A percentile compares a stretch with the other conserved stretches of the same genome.
Conservation (phyloP, 2,113 vertebrate genomes). For the Columba janthina region DNA sequence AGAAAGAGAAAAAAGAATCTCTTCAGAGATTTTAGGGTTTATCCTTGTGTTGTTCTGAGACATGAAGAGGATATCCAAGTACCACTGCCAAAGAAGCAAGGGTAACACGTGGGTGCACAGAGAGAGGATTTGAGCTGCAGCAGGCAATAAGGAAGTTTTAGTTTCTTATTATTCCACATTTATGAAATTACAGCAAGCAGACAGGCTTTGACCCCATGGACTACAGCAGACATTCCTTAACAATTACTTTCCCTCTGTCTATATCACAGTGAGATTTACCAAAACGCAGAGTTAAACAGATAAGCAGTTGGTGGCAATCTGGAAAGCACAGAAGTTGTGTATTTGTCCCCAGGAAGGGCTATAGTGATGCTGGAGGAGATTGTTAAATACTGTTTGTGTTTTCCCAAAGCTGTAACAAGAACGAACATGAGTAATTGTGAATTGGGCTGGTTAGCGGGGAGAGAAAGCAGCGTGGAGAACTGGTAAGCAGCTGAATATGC, state of each 20-base stretch:
- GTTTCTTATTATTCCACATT: background rate
- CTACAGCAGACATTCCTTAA: background rate
- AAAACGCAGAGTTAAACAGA: background rate
- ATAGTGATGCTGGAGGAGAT: background rate
- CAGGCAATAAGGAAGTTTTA: background rate
- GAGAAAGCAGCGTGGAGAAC: background rate
- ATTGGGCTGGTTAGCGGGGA: background rate
- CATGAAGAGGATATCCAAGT: background rate
- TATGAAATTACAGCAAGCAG: background rate
- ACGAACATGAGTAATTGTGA: background rate
- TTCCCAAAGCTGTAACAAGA: background rate
- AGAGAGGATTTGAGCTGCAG: background rate
- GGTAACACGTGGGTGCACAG: background rate
- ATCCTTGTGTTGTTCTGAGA: background rate
- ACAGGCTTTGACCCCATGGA: background rate
- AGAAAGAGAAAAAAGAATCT: background rate
- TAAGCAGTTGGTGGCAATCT: background rate
- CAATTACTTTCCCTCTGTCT: background rate
- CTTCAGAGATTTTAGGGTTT: background rate
- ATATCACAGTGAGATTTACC: background rate
- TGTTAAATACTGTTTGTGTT: background rate
- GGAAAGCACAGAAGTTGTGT: background rate
- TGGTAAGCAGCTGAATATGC: background rate
- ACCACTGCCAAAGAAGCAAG: background rate
- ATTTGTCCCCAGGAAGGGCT: background rate